These are phyloP conservation scores for Aspidiotus rigidus DNA, from an alignment of 2,888 invertebrate genomes.

Conservation along the genomic window DNA sequence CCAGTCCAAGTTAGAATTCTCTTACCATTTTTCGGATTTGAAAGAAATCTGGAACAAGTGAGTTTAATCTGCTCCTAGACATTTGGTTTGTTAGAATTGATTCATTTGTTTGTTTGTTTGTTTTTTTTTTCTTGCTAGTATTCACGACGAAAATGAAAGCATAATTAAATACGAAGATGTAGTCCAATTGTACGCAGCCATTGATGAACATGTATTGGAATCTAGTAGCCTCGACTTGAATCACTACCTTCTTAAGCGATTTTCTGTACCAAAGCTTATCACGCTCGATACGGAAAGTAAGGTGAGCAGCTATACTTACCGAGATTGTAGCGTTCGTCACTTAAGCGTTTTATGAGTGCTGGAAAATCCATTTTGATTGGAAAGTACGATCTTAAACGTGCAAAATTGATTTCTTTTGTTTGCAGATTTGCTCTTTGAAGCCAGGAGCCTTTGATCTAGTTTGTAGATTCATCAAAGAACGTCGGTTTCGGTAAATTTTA, in stretches of 20 bases:
- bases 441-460: conserved; percentile 10
- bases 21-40: neutral
- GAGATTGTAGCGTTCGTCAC: too few species aligned
- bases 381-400: too few species aligned
- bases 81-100: neutral
- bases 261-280: conserved; percentile 25
- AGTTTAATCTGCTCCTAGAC: neutral
- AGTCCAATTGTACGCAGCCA: neutral
- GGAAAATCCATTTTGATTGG: too few species aligned
- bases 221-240: conserved; percentile 22
- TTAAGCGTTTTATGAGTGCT: neutral
- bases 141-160: neutral
- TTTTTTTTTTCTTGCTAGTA: neutral
- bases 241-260: conserved; percentile 21
- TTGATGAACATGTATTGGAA: conserved; percentile 19
- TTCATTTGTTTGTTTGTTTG: neutral
- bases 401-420: neutral
- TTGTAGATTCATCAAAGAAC: conserved; percentile 17
- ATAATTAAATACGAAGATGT: conserved; percentile 18
- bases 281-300: conserved; percentile 31
- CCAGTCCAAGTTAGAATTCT: too few species aligned
- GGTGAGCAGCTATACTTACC: conserved; percentile 19
- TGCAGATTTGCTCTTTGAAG: conserved; percentile 13
- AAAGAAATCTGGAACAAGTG: conserved; percentile 6
- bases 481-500: neutral